Conservation (phyloP, 2,113 vertebrate species). For the Chionomys nivalis region DNA sequence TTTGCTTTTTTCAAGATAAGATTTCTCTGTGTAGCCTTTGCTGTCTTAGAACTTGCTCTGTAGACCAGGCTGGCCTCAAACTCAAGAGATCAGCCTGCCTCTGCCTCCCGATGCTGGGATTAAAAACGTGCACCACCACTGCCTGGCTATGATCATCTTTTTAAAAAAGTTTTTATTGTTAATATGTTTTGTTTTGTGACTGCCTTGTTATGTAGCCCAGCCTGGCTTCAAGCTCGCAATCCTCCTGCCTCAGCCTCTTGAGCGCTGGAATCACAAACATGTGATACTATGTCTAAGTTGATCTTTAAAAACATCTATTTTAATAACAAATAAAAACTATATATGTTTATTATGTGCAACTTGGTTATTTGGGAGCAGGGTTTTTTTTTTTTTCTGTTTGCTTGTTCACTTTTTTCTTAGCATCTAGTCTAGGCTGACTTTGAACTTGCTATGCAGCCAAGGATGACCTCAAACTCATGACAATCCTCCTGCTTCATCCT, state of each 20-base stretch:
- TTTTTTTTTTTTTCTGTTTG: not conserved
- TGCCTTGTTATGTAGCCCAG: not conserved
- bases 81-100: not conserved
- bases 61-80: not conserved
- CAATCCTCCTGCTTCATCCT: not conserved
- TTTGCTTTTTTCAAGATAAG: not conserved
- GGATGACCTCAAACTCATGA: not conserved
- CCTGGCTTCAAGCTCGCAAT: not conserved
- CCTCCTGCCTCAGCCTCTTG: not conserved
- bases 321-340: not conserved
- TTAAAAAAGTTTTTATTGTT: not conserved
- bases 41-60: not conserved
- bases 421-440: not conserved
- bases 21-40: not conserved
- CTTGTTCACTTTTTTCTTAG: not conserved
- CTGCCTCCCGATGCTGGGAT: not conserved
- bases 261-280: not conserved
- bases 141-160: not conserved
- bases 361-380: not conserved
- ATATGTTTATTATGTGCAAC: not conserved
- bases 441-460: not conserved
- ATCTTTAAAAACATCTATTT: not conserved
- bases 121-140: not conserved
- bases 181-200: not conserved
- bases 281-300: not conserved